Base-by-base conservation (phyloP, 2,888 invertebrate genomes). In the Boloria selene region DNA sequence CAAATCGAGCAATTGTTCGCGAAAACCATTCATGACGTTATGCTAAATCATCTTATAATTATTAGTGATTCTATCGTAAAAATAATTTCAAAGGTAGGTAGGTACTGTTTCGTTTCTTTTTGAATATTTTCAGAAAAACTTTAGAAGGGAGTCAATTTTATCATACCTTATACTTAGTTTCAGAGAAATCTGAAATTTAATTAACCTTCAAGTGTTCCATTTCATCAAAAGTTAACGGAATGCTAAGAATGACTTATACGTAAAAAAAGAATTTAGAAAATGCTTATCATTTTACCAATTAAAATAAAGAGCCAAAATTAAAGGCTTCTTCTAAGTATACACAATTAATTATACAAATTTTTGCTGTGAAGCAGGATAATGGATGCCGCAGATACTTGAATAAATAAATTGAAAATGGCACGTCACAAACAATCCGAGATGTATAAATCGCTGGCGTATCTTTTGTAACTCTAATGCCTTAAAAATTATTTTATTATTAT, bases 1-100 rank as follows among this genome's bases (percentile, higher is more conserved):
- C 72, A 22, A 22, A 3, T 22, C 22, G 22, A 22, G 22, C 22
- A 74, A 73, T 74, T 73, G 71, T 72, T 75, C 72, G 71, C 68
- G 68, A 63, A 67, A 71, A 65, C 61, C 62, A 69, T 71, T 71
- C 66, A 54, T 38, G n/a, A 17, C 16, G 3, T 22, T 22, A 26
- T 16, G 22, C 18, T 22, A 56, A 44, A 55, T 38, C 10, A 1
- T 38, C 7, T 31, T 38, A 10, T 38, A 38, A 38, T 38, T 38
- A 10, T 38, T 38, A 10, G 10, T 38, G 7, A 7, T 31, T 31
- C 7, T 31, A 7, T 31, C 1, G 31, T 31, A 31, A 31, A 31
- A 31, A 31, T 7, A 7, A 18, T 44, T 44, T 44, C 3, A 18
- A 45, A 22, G n/a, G n/a, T n/a, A n/a, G n/a, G n/a, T n/a, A n/a